Evolutionary conservation across 2,113 vertebrate genomes (phyloP).

Genomic region (Raja brachyura): DNA sequence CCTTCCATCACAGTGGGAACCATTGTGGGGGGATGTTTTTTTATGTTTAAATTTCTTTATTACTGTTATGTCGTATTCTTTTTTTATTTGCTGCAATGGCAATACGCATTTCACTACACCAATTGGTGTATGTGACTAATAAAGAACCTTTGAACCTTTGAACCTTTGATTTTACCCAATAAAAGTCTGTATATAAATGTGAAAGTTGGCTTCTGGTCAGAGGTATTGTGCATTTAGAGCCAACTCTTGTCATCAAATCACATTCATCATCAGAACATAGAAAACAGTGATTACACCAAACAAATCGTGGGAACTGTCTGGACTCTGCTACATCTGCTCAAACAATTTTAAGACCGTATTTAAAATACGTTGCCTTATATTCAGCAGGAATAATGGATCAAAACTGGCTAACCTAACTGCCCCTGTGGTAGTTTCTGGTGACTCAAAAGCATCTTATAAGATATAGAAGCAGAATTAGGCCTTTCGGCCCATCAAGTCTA

Average conservation of each 20-base stretch:
- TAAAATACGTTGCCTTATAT: not conserved
- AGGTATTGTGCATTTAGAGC: not conserved
- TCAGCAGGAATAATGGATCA: not conserved
- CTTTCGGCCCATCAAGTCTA: too few relatives aligned
- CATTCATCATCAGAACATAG: not conserved
- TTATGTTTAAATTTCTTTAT: too few relatives aligned
- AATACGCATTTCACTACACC: too few relatives aligned
- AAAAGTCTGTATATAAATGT: too few relatives aligned
- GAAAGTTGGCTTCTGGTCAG: not conserved
- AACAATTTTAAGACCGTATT: not conserved
- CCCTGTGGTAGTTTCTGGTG: not conserved
- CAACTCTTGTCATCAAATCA: not conserved
- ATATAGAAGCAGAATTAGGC: too few relatives aligned
- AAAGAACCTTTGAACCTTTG: too few relatives aligned
- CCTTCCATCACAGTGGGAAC: too few relatives aligned
- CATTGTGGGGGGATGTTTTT: too few relatives aligned
- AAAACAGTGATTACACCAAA: not conserved
- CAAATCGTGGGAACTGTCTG: not conserved
- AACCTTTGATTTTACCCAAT: too few relatives aligned
- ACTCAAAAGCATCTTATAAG: not conserved
- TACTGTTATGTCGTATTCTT: too few relatives aligned
- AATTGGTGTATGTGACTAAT: too few relatives aligned
- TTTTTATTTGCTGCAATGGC: too few relatives aligned
- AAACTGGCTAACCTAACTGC: not conserved
- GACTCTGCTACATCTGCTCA: not conserved